phyloP scores from a whole-genome alignment of 2,113 vertebrate genomes.

The Ictalurus punctatus region DNA sequence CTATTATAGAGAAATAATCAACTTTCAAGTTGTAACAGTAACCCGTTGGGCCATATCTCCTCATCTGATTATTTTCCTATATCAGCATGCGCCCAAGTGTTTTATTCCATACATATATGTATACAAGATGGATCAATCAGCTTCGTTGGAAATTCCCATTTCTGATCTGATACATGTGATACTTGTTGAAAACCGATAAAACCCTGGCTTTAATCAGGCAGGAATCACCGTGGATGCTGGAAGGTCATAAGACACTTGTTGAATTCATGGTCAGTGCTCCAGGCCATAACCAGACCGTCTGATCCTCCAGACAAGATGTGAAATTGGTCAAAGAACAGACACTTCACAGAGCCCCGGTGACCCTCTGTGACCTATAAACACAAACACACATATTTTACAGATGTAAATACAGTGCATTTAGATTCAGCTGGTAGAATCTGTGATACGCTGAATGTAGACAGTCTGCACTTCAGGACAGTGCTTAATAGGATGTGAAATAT shows the following conservation, averaged over 20 bases:
- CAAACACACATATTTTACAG: neutral
- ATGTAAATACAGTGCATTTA: neutral
- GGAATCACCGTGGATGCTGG: slow-evolving; percentile 81
- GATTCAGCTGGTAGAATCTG: neutral
- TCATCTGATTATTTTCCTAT: neutral
- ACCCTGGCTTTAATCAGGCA: neutral
- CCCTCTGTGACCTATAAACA: slow-evolving; percentile 72
- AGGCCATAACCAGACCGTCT: slow-evolving; percentile 77
- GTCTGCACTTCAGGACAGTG: neutral
- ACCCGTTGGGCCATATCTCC: neutral
- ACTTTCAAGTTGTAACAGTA: neutral
- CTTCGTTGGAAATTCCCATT: neutral
- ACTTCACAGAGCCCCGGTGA: slow-evolving; percentile 79
- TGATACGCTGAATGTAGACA: neutral
- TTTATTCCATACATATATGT: neutral
- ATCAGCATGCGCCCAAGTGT: neutral
- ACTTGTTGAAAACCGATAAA: neutral
- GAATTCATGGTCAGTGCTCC: slow-evolving; percentile 77
- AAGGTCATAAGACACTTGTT: slow-evolving; percentile 77
- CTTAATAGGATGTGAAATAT: neutral
- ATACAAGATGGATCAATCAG: neutral
- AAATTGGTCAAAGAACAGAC: slow-evolving; percentile 81
- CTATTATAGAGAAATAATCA: too few species aligned
- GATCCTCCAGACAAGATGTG: slow-evolving; percentile 82
- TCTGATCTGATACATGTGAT: neutral